A percentile compares a stretch with the other conserved stretches of the same genome.
Conservation (phyloP, 2,888 invertebrate genomes). For the Cataglyphis livida region DNA sequence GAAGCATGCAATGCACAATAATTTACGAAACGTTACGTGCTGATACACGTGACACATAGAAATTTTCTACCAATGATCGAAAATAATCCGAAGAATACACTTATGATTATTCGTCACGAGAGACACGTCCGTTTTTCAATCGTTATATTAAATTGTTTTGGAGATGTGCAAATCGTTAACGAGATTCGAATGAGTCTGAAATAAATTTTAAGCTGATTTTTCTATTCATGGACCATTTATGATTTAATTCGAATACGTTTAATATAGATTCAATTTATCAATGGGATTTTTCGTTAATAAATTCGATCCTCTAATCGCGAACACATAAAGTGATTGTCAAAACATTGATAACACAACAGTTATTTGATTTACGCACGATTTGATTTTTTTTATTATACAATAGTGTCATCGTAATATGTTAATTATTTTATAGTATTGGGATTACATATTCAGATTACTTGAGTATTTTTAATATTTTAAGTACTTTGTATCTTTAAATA, state of each 20-base stretch:
- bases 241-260: background rate
- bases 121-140: no score
- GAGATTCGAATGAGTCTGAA: background rate
- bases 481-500: background rate
- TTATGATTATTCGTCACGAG: background rate
- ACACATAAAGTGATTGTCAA: background rate
- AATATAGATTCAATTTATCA: background rate
- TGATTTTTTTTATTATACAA: background rate
- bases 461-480: background rate
- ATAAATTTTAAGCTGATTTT: background rate
- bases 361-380: constrained; percentile 1
- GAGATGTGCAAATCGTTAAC: background rate
- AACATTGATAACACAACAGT: constrained; percentile 19
- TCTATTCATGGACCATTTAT: background rate
- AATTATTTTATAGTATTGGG: background rate
- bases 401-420: background rate
- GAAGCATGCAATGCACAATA: constrained; percentile 28
- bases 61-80: constrained; percentile 23
- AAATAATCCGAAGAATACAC: background rate
- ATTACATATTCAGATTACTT: background rate
- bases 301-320: background rate
- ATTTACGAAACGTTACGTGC: constrained; percentile 10
- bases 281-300: background rate
- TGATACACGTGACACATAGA: background rate
- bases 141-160: no score